Base-by-base conservation (phyloP, 2,113 vertebrate genomes). In the Colossoma macropomum region DNA sequence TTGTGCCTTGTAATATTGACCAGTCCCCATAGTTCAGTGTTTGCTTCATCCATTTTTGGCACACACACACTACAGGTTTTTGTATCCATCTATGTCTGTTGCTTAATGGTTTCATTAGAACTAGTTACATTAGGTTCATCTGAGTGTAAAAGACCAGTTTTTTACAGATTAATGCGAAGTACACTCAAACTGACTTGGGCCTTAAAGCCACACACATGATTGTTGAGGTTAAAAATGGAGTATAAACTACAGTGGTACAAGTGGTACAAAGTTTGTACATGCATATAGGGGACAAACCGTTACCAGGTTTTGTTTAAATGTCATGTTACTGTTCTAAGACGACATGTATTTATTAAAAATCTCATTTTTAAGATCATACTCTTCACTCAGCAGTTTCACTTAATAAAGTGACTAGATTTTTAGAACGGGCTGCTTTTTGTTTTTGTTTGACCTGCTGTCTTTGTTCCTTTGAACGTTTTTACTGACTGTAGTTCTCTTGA, bases 341-440 rank as follows among this genome's bases (percentile, higher is more conserved):
- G 94, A 95, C 95, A 96, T 96, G 95, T 97, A 96, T 96, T 95
- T 96, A 89, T 88, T 88, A 85, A 87, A 89, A 82, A 74, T 75
- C 81, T 76, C 86, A 76, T 86, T 83, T 84, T 85, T 91, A 94
- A 88, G 91, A 89, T 89, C 92, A 93, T 94, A 93, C 92, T 95
- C 87, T 93, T 91, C 83, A 72, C 83, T 96, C 95, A 95, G 95
- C 95, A 96, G 94, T 93, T 90, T 95, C 94, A 95, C 94, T 91
- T 92, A 97, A 97, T 97, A 97, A 97, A 97, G 94, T 92, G 90
- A 92, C 95, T 96, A 82, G 82, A 81, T 90, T 91, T 90, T 82
- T 90, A 76, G 87, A 82, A 78, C 70, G 30, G 28, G 41, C 75
- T 45, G 65, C 48, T 69, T 79, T 52, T 69, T 70, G 52, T 38